Percentiles rank a stretch among this genome's conserved stretches.
Conservation (phyloP, 2,797 vertebrate species). For the Rhyacichthys aspro region DNA sequence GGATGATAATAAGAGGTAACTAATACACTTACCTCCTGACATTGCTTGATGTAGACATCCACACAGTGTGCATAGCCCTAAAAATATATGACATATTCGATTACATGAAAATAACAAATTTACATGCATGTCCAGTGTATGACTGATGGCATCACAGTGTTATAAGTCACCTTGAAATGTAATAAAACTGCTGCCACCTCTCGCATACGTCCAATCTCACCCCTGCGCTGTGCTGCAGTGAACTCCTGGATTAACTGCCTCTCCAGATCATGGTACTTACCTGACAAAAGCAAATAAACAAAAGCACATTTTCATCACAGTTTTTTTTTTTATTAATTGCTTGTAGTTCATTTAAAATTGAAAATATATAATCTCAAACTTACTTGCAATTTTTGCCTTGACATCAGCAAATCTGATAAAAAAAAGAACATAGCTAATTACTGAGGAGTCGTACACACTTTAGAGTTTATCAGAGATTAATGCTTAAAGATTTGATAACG, state of each 20-base stretch:
- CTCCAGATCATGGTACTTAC: conserved; percentile 99
- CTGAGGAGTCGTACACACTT: conserved; percentile 12
- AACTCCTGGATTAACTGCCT: conserved; percentile 98
- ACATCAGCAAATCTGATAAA: conserved; percentile 95
- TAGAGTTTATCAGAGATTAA: neutral
- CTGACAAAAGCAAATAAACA: conserved; percentile 66
- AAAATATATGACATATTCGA: conserved; percentile 38
- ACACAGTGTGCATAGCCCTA: conserved; percentile 99
- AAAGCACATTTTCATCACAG: conserved; percentile 17
- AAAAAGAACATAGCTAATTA: conserved; percentile 43
- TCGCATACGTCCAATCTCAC: conserved; percentile 96
- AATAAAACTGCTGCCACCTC: conserved; percentile 97
- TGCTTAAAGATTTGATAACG: conserved; percentile 10
- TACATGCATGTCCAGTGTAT: neutral
- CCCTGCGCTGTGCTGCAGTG: conserved; percentile 91
- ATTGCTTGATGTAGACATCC: conserved; percentile 99
- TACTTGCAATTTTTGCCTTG: conserved; percentile 99
- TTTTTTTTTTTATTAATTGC: neutral
- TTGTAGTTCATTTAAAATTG: neutral
- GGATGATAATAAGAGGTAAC: neutral
- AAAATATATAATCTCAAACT: conserved; percentile 62
- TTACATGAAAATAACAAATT: conserved; percentile 2
- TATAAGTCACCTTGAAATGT: conserved; percentile 93
- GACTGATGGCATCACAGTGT: conserved; percentile 11
- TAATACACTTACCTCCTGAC: conserved; percentile 90